Evolutionary conservation across 2,113 vertebrate species (phyloP), one percentile per base, ranked within the genome.

Genomic region (Benitochromis conjunctus): DNA sequence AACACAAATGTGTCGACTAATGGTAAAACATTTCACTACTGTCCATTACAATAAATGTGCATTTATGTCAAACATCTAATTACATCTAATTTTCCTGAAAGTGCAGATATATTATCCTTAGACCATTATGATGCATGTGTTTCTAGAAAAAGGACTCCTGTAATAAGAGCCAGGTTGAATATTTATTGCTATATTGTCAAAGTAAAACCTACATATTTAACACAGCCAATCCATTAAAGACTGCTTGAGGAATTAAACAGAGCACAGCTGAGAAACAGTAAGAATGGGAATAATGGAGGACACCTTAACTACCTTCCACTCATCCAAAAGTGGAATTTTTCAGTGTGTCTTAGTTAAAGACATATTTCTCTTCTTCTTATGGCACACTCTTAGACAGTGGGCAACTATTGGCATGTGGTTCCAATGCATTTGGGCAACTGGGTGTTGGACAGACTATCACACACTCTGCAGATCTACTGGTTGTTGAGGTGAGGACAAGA

Each of bases 371-470:
- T 86, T 62, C 19, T 54, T 80, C 89, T 79, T 83, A 38, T 95
- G n/a, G 79, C 26, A 46, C 38, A 36, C 91, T 94, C 11, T 74
- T 94, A 98, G 98, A 94, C 88, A 90, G 78, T 86, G 97, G 97
- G 41, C 92, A 95, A 6, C 90, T 98, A 62, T 87, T 98, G 19
- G 96, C 97, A 5, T 99, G 97, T 93, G 98, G 98, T 53, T 99
- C 98, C 77, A 99, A 99, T 85, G 93, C 94, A 41, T 99, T 98
- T 81, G 97, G 98, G 82, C 98, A 99, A 31, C 90, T 99, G 81
- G 98, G 98, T 90, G 79, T 97, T 90, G 95, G 96, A 66, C 84
- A 92, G 6, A 77, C 89, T 57, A 88, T 94, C 83, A 90, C 64
- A n/a, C 89, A 95, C 85, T 8, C 96, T 80, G 85, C 95, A 82